These are phyloP conservation scores for Drosophila navojoa DNA, from an alignment of 1,140 invertebrate genomes.

Conservation along the genomic window DNA sequence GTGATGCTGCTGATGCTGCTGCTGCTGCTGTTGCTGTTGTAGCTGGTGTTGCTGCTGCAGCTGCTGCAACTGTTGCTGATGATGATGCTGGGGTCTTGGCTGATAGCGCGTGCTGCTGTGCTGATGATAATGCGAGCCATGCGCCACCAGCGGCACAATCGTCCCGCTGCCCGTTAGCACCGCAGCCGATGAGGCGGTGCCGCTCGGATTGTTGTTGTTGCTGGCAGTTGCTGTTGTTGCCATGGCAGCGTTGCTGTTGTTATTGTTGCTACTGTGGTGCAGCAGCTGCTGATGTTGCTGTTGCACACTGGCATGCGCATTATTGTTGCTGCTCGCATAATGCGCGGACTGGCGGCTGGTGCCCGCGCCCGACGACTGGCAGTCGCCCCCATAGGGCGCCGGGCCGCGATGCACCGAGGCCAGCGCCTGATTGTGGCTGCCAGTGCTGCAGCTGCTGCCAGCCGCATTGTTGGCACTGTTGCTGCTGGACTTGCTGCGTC, in stretches of 20 bases:
- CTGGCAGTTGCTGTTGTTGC: conserved; percentile 39
- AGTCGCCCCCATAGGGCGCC: conserved; percentile 53
- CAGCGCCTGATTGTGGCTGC: conserved; percentile 45
- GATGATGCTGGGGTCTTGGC: conserved; percentile 41
- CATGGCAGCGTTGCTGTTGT: conserved; percentile 45
- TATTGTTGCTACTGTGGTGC: conserved; percentile 59
- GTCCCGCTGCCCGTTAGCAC: conserved; percentile 69
- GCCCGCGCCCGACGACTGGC: conserved; percentile 51
- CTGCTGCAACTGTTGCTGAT: conserved; percentile 29
- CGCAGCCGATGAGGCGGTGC: conserved; percentile 64
- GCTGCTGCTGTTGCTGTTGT: conserved; percentile 30
- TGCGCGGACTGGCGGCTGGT: conserved; percentile 62
- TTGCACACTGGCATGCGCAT: conserved; percentile 56
- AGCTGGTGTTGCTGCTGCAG: conserved; percentile 27
- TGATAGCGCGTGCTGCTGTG: conserved; percentile 56
- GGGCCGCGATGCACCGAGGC: conserved; percentile 55
- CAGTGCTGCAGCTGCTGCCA: conserved; percentile 24
- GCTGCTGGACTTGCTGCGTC: conserved; percentile 67
- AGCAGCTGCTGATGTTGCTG: conserved; percentile 48
- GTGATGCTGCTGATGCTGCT: conserved; percentile 56
- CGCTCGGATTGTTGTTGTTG: conserved; percentile 51
- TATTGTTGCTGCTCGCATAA: conserved; percentile 60
- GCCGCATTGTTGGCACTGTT: conserved; percentile 28
- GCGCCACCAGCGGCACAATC: conserved; percentile 64
- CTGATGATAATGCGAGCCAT: conserved; percentile 60